phyloP scores from a whole-genome alignment of 2,797 vertebrate genomes.

The Podarcis lilfordi region DNA sequence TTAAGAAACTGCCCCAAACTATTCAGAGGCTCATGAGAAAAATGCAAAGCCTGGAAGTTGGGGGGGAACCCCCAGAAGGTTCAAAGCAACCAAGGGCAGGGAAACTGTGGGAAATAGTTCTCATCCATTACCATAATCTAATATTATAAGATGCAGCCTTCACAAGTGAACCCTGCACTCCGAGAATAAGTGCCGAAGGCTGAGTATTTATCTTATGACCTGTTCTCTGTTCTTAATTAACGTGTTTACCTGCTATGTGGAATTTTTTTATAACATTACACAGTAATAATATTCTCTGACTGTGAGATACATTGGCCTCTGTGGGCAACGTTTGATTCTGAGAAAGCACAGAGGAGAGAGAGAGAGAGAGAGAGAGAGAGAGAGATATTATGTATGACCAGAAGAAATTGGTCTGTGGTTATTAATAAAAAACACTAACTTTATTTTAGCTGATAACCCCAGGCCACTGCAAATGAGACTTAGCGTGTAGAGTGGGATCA shows the following conservation, averaged over 20 bases:
- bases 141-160: constrained; percentile 37
- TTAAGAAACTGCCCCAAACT: background rate
- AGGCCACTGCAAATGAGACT: background rate
- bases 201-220: constrained; percentile 55
- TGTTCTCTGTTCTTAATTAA: constrained; percentile 38
- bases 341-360: constrained; percentile 11
- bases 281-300: background rate
- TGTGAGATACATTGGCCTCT: background rate
- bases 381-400: constrained; percentile 2
- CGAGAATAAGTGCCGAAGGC: constrained; percentile 50
- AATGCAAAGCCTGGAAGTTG: background rate
- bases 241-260: constrained; percentile 45
- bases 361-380: background rate
- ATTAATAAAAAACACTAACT: constrained; percentile 7
- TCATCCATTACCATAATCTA: constrained; percentile 45
- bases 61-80: constrained; percentile 10
- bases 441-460: background rate
- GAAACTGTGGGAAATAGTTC: background rate
- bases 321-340: constrained; percentile 10
- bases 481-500: background rate
- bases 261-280: constrained; percentile 42
- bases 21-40: background rate
- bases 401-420: background rate
- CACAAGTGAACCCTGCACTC: constrained; percentile 51
- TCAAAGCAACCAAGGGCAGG: constrained; percentile 16